Conservation (phyloP, 92 coral and sea anemone genomes). For the Porites divaricata region DNA sequence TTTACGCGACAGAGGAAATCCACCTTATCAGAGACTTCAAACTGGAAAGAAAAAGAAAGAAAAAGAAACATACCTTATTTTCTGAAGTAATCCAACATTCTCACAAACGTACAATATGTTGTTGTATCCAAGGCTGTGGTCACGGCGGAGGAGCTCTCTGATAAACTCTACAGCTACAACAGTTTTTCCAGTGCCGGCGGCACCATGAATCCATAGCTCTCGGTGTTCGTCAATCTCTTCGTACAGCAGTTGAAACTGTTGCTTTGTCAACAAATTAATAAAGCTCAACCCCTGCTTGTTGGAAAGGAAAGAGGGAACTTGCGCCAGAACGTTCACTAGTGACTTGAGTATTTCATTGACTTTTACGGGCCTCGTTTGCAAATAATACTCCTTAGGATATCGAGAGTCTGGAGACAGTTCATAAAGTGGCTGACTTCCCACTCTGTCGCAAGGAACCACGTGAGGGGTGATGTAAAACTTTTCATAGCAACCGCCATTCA, state of each 20-base stretch:
- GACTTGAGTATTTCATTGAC: neutral
- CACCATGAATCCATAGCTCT: conserved; percentile 20
- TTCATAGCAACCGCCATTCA: conserved; percentile 5
- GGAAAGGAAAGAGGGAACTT: neutral
- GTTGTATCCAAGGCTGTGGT: neutral
- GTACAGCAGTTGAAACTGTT: conserved; percentile 18
- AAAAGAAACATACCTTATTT: too few species aligned
- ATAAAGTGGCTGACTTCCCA: too few species aligned
- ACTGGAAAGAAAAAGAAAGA: too few species aligned
- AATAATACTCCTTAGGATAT: conserved; percentile 4
- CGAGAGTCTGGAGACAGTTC: too few species aligned
- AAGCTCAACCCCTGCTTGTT: neutral
- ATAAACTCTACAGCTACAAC: conserved; percentile 33
- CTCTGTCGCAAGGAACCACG: neutral
- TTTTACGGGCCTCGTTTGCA: neutral
- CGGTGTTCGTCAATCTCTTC: neutral
- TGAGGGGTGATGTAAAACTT: conserved; percentile 16
- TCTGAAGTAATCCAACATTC: neutral
- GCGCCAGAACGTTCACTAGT: conserved; percentile 7
- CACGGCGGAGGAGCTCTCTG: neutral
- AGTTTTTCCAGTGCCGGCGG: conserved; percentile 32
- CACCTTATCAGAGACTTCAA: too few species aligned
- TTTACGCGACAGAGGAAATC: too few species aligned
- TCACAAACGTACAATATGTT: conserved; percentile 28
- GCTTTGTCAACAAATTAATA: conserved; percentile 1